Evolutionary conservation across 2,888 invertebrate species (phyloP).

Genomic region (Drosophila phalerata): DNA sequence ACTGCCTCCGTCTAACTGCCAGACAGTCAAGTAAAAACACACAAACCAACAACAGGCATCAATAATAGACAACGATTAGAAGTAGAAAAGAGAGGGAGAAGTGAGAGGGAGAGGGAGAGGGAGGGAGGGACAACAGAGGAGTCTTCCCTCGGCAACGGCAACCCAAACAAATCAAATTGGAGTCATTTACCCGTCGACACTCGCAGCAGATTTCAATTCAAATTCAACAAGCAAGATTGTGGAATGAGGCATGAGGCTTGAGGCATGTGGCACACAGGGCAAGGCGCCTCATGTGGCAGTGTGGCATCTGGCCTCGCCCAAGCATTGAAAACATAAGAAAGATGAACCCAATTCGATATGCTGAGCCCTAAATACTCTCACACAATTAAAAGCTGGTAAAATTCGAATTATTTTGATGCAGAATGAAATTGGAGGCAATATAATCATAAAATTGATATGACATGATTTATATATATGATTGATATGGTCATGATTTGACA

Average conservation of each 20-base stretch:
- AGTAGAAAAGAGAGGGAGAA: neutral
- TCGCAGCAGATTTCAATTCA: slow-evolving; percentile 28
- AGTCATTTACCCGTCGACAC: slow-evolving; percentile 78
- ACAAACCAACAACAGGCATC: slow-evolving; percentile 51
- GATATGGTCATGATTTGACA: no score
- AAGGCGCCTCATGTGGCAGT: slow-evolving; percentile 42
- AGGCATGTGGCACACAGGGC: slow-evolving; percentile 2
- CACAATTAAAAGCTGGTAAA: no score
- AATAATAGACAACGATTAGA: slow-evolving; percentile 52
- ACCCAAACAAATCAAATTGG: slow-evolving; percentile 78
- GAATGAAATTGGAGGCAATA: neutral
- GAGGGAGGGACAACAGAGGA: neutral
- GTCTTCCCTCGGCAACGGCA: slow-evolving; percentile 29
- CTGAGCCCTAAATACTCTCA: slow-evolving; percentile 43
- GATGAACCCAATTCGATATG: slow-evolving; percentile 20
- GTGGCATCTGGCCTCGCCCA: slow-evolving; percentile 57
- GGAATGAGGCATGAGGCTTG: neutral
- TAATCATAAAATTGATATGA: neutral
- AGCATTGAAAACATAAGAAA: slow-evolving; percentile 8
- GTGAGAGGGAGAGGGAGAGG: neutral
- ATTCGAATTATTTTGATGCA: neutral
- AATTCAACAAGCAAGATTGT: slow-evolving; percentile 6
- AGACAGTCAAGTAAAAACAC: slow-evolving; percentile 31
- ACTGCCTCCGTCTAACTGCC: slow-evolving; percentile 9
- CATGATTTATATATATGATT: no score